Percentiles rank a stretch among this genome's conserved stretches.
These are phyloP conservation scores for Mirza zaza DNA, from an alignment of 2,113 vertebrate species.

Conservation along the genomic window DNA sequence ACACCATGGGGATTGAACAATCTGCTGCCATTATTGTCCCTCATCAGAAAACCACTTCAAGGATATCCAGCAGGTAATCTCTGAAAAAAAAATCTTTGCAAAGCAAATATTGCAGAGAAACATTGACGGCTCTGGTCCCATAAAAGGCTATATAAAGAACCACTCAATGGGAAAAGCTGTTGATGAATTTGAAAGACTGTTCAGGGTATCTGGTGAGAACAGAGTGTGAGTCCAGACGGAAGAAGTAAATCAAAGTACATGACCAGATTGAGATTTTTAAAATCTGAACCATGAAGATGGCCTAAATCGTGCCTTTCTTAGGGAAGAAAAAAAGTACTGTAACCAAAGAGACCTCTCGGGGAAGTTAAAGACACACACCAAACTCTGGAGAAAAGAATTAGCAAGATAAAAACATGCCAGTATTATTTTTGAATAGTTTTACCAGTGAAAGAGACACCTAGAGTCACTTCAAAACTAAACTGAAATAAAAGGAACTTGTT, in stretches of 20 bases:
- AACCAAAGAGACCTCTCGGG: neutral
- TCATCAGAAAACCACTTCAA: constrained; percentile 57
- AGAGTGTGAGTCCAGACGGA: constrained; percentile 61
- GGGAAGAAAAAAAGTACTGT: neutral
- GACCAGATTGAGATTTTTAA: constrained; percentile 63
- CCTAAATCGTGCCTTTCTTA: constrained; percentile 68
- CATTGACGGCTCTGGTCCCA: constrained; percentile 20
- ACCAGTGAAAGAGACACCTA: neutral
- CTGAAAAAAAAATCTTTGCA: constrained; percentile 31
- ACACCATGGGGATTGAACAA: constrained; percentile 21
- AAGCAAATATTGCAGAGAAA: constrained; percentile 35
- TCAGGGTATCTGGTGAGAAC: constrained; percentile 67
- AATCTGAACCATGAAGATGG: constrained; percentile 71
- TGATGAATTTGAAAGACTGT: constrained; percentile 65
- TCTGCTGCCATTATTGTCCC: constrained; percentile 33
- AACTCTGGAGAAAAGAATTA: neutral
- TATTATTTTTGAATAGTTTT: neutral
- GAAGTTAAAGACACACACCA: neutral
- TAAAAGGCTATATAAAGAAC: constrained; percentile 60
- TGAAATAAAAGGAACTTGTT: neutral
- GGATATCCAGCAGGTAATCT: constrained; percentile 56
- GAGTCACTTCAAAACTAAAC: neutral
- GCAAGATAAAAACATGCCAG: neutral
- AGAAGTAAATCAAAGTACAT: constrained; percentile 55
- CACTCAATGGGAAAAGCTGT: constrained; percentile 62